phyloP scores from a whole-genome alignment of 2,113 vertebrate species.

The Megaptera novaeangliae region DNA sequence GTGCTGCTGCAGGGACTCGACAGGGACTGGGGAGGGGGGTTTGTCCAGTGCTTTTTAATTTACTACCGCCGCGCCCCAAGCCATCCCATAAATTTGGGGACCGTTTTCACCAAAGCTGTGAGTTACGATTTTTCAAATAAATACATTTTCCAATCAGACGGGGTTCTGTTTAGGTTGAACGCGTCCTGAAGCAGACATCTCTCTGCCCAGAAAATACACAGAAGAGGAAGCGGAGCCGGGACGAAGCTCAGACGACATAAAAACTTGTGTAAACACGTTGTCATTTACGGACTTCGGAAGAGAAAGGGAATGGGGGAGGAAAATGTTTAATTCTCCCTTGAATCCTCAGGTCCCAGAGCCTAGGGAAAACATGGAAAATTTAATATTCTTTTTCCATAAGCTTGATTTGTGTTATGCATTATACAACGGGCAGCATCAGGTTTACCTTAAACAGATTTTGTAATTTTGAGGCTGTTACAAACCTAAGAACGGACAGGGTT shows the following conservation, averaged over 20 bases:
- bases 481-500: background rate
- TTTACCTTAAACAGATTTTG: conserved; percentile 79
- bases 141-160: conserved; percentile 84
- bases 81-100: conserved; percentile 80
- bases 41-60: conserved; percentile 68
- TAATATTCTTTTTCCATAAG: conserved; percentile 80
- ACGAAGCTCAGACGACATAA: conserved; percentile 84
- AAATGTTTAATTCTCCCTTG: conserved; percentile 58
- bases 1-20: background rate
- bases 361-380: conserved; percentile 78
- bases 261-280: conserved; percentile 84
- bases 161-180: conserved; percentile 81
- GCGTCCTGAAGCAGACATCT: conserved; percentile 79
- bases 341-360: conserved; percentile 54
- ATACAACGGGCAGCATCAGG: conserved; percentile 40
- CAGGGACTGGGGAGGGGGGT: background rate
- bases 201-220: conserved; percentile 81
- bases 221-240: conserved; percentile 82
- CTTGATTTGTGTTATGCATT: conserved; percentile 76
- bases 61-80: conserved; percentile 76
- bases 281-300: conserved; percentile 77
- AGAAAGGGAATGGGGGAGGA: conserved; percentile 59
- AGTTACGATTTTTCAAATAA: conserved; percentile 87
- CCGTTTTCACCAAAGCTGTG: conserved; percentile 81
- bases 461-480: conserved; percentile 42